Evolutionary conservation across 2,113 vertebrate species (phyloP), one percentile per base, ranked within the genome.

Genomic region (Trogon surrucura): DNA sequence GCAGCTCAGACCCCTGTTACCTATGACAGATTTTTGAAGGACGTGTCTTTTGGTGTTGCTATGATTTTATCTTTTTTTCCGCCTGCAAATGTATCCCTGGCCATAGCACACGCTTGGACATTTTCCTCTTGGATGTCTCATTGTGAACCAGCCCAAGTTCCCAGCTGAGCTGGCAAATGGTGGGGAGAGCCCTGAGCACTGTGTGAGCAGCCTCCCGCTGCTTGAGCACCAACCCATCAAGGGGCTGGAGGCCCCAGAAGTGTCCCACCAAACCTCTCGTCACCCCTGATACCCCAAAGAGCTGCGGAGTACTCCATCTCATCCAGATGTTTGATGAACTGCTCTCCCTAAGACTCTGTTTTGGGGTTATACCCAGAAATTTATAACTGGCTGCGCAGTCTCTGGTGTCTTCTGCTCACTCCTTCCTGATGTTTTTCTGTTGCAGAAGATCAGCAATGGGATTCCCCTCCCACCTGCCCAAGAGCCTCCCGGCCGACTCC

Each of bases 391-490:
- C 54, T 87, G 72, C 65, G 78, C 34, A 10, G 23, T 53, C 32
- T 62, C 34, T 2, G 0, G 0, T 70, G 47, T 41, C 79, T 61
- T 53, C 64, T 80, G 38, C 44, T 67, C 25, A 75, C 27, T 79
- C 10, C 65, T 71, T 75, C 67, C 44, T 66, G 26, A 47, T 77
- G 34, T 15, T 69, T 48, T 81, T 95, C 82, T 79, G 6, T 84
- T 72, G 62, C 86, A 97, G 97, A 97, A 96, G 69, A 65, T 88
- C 85, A 86, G 83, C 27, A 62, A 89, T 44, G 97, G 97, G 56
- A 97, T 97, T 54, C 97, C 97, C 21, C 91, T 94, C 29, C 97
- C 97, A 65, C 97, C 97, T 80, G 95, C 87, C 69, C 96, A 97
- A 80, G 87, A 95, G 70, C 97, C 97, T 58, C 97, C 97, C 61